Evolutionary conservation across 2,113 vertebrate species (phyloP).

Genomic region (Telmatochromis sp.): DNA sequence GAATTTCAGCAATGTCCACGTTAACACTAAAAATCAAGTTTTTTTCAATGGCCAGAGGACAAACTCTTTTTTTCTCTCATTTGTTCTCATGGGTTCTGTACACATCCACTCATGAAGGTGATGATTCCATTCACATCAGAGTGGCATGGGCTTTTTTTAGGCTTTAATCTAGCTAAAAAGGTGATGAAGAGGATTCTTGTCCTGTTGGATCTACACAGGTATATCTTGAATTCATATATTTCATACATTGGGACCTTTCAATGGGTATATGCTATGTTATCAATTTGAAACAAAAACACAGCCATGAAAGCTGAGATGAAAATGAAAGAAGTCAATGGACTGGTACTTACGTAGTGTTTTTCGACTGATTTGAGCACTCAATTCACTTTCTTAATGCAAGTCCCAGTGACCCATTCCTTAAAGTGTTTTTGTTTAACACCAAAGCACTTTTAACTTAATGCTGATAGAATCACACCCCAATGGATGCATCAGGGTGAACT

Average conservation of each 20-base stretch:
- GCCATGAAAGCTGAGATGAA: neutral
- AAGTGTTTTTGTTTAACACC: neutral
- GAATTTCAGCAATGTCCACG: neutral
- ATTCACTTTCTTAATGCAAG: neutral
- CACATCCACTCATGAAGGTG: neutral
- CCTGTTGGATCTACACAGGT: neutral
- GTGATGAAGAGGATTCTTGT: neutral
- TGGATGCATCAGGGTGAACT: neutral
- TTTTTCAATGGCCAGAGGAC: neutral
- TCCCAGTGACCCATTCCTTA: neutral
- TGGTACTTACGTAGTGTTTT: neutral
- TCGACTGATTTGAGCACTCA: neutral
- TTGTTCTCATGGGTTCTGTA: neutral
- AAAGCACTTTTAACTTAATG: neutral
- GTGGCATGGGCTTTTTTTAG: neutral
- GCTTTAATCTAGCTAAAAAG: neutral
- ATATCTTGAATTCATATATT: neutral
- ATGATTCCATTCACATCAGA: neutral
- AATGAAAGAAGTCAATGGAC: neutral
- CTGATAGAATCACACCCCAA: neutral
- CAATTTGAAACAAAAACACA: neutral
- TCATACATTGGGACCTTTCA: neutral
- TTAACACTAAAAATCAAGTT: neutral
- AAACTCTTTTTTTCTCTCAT: neutral
- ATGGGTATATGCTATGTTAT: neutral